Evolutionary conservation across 30 jellyfish, hydroid and myxozoan species (phyloP), one percentile per base, ranked within the genome.

Genomic region (Pelagia noctiluca): DNA sequence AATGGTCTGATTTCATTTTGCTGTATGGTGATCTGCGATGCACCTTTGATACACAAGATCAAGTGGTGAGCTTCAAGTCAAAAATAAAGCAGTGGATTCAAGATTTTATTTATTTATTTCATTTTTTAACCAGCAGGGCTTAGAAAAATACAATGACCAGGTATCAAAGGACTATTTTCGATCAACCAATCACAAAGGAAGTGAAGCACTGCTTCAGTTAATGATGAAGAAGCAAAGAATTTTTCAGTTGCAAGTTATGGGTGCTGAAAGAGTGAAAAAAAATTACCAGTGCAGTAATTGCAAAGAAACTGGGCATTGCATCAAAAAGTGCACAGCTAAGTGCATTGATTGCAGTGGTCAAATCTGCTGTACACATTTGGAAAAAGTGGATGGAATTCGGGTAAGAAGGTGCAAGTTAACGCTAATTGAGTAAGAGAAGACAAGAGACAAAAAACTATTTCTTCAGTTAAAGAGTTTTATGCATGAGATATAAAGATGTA

Each of bases 341-440:
- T 42, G 89, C 71, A 46, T 35, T 34, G 36, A 35, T 11, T 79
- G 90, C 47, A 78, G 12, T 11, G 82, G 18, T 32, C 57, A 11
- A 5, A 62, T 65, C 11, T 79, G 90, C 75, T 52, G 35, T 61
- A 31, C 79, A 12, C 88, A 76, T 35, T 64, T 75, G 57, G 57
- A 5, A 42, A 42, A 42, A 42, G 16, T 42, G 8, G 16, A 42
- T 42, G 57, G 57, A 16, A 16, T 42, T 42, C 16, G 57, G 57
- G 57, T 5, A 42, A 42, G 16, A 42, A 16, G 57, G 16, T 42
- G 57, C 57, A 42, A 42, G 16, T 16, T 42, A 42, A 8, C 57
- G 16, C 16, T 5, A 42, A 42, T 16, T 42, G n/a, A n/a, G n/a
- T n/a, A n/a, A n/a, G n/a, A n/a, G n/a, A n/a, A n/a, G n/a, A n/a